Percentiles rank a stretch among this genome's conserved stretches.
phyloP scores from a whole-genome alignment of 2,888 invertebrate genomes.

The Ochropleura leucogaster region DNA sequence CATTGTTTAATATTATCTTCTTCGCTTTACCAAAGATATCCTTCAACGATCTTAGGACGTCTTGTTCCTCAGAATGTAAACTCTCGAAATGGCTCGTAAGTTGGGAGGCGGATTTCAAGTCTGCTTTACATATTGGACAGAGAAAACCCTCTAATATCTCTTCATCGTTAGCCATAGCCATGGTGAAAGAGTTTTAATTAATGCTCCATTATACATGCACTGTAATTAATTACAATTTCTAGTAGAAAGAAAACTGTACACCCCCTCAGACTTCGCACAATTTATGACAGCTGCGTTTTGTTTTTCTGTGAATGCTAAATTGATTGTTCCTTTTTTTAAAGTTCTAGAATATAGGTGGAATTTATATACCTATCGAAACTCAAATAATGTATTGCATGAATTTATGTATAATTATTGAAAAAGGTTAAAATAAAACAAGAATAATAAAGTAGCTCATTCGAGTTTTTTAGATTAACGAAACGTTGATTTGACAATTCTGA shows the following conservation, averaged over 20 bases:
- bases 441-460: background rate
- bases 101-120: constrained; percentile 95
- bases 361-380: background rate
- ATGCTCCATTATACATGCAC: constrained; percentile 45
- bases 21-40: constrained; percentile 97
- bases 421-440: background rate
- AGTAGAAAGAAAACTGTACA: constrained; percentile 45
- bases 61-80: constrained; percentile 96
- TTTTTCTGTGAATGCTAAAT: constrained; percentile 20
- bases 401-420: too few species aligned
- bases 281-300: constrained; percentile 53
- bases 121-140: constrained; percentile 98
- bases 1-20: constrained; percentile 86
- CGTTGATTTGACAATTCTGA: constrained; percentile 13
- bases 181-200: constrained; percentile 68
- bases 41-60: constrained; percentile 94
- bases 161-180: constrained; percentile 87
- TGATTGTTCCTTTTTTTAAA: background rate
- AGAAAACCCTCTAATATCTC: constrained; percentile 97
- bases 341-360: background rate
- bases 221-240: constrained; percentile 46
- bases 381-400: background rate
- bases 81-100: constrained; percentile 97
- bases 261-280: constrained; percentile 58
- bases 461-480: background rate